Evolutionary conservation across 1,140 invertebrate genomes (phyloP), one percentile per base, ranked within the genome.

Genomic region (Mesaphorura yosii): DNA sequence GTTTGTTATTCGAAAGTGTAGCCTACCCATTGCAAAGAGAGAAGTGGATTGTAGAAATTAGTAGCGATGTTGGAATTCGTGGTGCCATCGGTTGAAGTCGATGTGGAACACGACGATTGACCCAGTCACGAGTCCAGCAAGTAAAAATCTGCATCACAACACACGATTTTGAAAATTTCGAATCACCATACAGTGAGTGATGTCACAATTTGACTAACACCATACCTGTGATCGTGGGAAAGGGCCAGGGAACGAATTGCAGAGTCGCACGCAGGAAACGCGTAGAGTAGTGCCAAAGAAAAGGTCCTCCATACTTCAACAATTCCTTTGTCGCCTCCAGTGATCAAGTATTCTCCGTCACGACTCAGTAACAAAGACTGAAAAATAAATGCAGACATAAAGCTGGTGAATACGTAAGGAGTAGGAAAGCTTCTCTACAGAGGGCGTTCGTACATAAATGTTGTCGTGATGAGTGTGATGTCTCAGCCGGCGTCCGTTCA

Each of bases 51-150:
- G n/a, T n/a, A n/a, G n/a, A n/a, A n/a, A 34, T 63, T 31, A 73
- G 53, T 73, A 73, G 12, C 72, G 80, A 70, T 92, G 88, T 68
- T 94, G 89, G 71, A 92, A 97, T 73, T 98, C 93, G 68, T 96
- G 93, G 72, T 98, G 94, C 94, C 94, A 98, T 67, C 92, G 80
- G 73, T 98, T 98, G 75, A 98, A 98, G 72, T 98, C 94, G 67
- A 98, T 95, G 75, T 98, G 93, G 73, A 98, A 97, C 60, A 98
- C 91, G 38, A 98, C 88, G 51, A 98, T 84, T 19, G 93, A 94
- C 31, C 96, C 96, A 60, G 94, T 94, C 19, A 92, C 87, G 25
- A 98, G 72, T 56, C 95, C 95, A 60, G 92, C 93, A 60, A 99
- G 73, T 44, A 98, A 74, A 74, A 96, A 97, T 70, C 93, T 97